These are phyloP conservation scores for Neuroterus valhalla DNA, from an alignment of 1,140 invertebrate species.

Conservation along the genomic window DNA sequence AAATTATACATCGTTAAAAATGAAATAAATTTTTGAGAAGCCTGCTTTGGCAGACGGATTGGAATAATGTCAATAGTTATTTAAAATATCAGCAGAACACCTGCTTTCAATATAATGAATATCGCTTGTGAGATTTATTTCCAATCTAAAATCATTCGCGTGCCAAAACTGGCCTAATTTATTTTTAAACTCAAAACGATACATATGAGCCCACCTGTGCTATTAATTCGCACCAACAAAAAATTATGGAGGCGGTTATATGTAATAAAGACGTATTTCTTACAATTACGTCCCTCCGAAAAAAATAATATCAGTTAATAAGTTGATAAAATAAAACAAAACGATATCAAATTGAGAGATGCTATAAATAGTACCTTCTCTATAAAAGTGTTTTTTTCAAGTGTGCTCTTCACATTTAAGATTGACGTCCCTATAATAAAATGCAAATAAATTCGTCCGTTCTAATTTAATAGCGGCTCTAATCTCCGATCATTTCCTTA, in stretches of 20 bases:
- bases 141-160: constrained; percentile 3
- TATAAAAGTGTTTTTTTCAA: neutral
- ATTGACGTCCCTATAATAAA: constrained; percentile 13
- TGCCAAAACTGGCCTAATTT: neutral
- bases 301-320: too few relatives aligned
- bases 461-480: constrained; percentile 12
- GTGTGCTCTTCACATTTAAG: constrained; percentile 5
- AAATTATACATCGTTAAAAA: too few relatives aligned
- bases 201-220: too few relatives aligned
- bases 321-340: neutral
- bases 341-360: neutral
- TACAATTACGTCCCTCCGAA: too few relatives aligned
- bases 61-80: too few relatives aligned
- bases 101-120: neutral
- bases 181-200: neutral
- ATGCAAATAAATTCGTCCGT: constrained; percentile 28
- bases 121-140: constrained; percentile 8
- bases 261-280: too few relatives aligned
- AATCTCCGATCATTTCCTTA: constrained; percentile 23
- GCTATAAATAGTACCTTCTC: neutral
- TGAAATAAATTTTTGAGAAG: too few relatives aligned
- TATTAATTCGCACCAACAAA: too few relatives aligned
- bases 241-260: too few relatives aligned
- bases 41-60: too few relatives aligned
- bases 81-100: neutral